Evolutionary conservation across 2,113 vertebrate species (phyloP).

Genomic region (Leucopternis melanops): DNA sequence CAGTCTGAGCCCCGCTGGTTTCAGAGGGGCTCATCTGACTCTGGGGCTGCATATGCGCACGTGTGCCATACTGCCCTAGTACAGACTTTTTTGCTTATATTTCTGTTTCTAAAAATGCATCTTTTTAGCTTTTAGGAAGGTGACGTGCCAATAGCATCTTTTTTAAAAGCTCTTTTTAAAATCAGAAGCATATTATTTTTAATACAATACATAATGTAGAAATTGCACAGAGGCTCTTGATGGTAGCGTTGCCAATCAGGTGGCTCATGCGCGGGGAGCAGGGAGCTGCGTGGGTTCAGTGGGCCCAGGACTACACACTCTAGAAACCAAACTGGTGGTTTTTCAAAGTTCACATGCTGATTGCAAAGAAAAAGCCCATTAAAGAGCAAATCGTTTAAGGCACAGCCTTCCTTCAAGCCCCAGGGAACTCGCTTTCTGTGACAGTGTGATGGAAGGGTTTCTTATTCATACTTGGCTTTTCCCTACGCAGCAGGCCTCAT

Average conservation of each 20-base stretch:
- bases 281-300: background rate
- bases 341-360: constrained; percentile 55
- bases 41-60: background rate
- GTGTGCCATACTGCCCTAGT: rapidly evolving
- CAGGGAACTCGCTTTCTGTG: constrained; percentile 57
- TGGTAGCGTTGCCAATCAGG: constrained; percentile 5
- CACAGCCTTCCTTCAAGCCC: constrained; percentile 56
- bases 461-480: constrained; percentile 53
- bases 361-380: constrained; percentile 62
- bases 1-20: background rate
- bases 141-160: background rate
- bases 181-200: constrained; percentile 44
- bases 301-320: background rate
- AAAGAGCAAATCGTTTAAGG: constrained; percentile 62
- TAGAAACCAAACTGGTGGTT: background rate
- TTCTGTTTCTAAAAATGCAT: background rate
- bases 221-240: background rate
- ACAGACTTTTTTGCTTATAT: background rate
- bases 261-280: rapidly evolving
- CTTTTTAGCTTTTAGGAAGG: background rate
- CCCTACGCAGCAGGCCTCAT: background rate
- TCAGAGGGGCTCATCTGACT: background rate
- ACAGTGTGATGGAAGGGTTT: constrained; percentile 62
- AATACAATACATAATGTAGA: constrained; percentile 1
- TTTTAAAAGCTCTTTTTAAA: background rate